phyloP scores from a whole-genome alignment of 2,888 invertebrate genomes.

The Trichopoda pennipes region DNA sequence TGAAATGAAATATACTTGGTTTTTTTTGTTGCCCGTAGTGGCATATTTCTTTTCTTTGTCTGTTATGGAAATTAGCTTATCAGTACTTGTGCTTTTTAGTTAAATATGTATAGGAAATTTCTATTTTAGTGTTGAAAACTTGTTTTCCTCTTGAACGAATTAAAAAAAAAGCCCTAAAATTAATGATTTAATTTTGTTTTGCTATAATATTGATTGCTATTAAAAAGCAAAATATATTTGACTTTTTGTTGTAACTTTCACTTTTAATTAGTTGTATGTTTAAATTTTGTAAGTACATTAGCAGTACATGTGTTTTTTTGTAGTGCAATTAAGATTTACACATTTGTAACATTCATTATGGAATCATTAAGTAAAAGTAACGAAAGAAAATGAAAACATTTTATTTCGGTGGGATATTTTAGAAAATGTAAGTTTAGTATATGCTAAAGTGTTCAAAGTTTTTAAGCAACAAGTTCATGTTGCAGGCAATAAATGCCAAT shows the following conservation, averaged over 20 bases:
- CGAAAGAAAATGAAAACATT: background rate
- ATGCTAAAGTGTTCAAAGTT: background rate
- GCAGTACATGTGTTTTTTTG: background rate
- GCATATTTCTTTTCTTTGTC: too few species aligned
- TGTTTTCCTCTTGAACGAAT: background rate
- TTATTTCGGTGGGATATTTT: background rate
- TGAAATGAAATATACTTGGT: too few species aligned
- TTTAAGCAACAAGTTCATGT: too few species aligned
- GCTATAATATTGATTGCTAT: background rate
- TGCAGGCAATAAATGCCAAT: too few species aligned
- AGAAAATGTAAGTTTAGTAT: background rate
- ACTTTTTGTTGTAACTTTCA: slow-evolving; percentile 46
- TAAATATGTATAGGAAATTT: slow-evolving; percentile 35
- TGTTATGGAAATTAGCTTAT: too few species aligned
- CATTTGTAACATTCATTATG: slow-evolving; percentile 9
- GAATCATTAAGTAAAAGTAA: background rate
- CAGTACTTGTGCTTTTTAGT: background rate
- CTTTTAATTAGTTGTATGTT: slow-evolving; percentile 51
- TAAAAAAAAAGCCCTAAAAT: background rate
- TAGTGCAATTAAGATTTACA: slow-evolving; percentile 18
- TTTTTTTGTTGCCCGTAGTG: too few species aligned
- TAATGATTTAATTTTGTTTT: slow-evolving; percentile 22
- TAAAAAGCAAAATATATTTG: background rate
- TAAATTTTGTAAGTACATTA: background rate
- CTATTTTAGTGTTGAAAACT: slow-evolving; percentile 18